phyloP scores from a whole-genome alignment of 1,140 invertebrate genomes.

The Drosophila repletoides region DNA sequence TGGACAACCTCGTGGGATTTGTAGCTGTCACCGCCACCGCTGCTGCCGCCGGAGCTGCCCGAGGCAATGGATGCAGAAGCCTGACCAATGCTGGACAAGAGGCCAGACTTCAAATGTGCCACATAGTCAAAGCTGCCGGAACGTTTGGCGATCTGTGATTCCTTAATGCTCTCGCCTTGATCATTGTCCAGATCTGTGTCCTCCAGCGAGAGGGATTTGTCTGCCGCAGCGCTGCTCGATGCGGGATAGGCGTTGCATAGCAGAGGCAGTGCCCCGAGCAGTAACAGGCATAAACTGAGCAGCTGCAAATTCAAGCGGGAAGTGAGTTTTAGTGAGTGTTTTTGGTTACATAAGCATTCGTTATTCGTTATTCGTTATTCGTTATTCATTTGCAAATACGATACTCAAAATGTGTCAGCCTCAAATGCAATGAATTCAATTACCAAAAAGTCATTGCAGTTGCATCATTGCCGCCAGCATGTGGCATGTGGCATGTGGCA shows the following conservation, averaged over 20 bases:
- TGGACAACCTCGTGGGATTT: conserved; percentile 79
- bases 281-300: conserved; percentile 42
- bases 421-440: conserved; percentile 27
- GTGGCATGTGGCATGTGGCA: conserved; percentile 15
- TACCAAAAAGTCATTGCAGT: conserved; percentile 17
- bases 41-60: conserved; percentile 84
- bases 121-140: conserved; percentile 83
- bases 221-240: conserved; percentile 27
- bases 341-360: conserved; percentile 29
- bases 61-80: conserved; percentile 84
- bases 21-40: conserved; percentile 82
- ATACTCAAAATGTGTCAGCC: too few relatives aligned
- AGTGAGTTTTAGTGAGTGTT: not conserved
- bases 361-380: not conserved
- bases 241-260: conserved; percentile 60
- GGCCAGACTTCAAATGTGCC: conserved; percentile 82
- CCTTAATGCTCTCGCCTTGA: conserved; percentile 68
- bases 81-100: conserved; percentile 84
- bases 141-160: conserved; percentile 76
- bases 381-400: conserved; percentile 1
- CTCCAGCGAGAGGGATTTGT: conserved; percentile 73
- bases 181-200: conserved; percentile 74
- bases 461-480: conserved; percentile 29
- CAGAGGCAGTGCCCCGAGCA: conserved; percentile 58
- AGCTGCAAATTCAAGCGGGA: conserved; percentile 22